Percentiles rank a stretch among this genome's conserved stretches.
phyloP scores from a whole-genome alignment of 2,113 vertebrate genomes.

The Pipra filicauda region DNA sequence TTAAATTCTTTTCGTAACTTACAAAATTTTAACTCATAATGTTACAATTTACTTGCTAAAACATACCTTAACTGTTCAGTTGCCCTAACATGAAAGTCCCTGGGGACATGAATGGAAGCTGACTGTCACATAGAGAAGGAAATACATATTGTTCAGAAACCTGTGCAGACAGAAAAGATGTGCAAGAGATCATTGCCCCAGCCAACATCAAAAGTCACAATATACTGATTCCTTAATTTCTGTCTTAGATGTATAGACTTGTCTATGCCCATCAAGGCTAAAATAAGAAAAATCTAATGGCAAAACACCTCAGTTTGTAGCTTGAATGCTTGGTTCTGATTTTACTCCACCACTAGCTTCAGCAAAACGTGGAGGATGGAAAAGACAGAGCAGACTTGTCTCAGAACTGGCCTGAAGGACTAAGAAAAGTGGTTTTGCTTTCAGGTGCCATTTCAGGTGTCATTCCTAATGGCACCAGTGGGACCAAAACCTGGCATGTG shows the following conservation, averaged over 20 bases:
- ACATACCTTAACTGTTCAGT: not conserved
- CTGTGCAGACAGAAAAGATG: rapidly evolving
- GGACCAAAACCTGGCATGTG: not conserved
- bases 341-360: not conserved
- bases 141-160: not conserved
- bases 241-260: not conserved
- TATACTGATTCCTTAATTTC: not conserved
- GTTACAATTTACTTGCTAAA: not conserved
- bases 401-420: not conserved
- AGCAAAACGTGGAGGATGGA: not conserved
- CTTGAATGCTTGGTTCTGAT: not conserved
- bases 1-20: not conserved
- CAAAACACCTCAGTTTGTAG: not conserved
- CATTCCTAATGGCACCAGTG: not conserved
- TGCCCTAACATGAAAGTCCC: not conserved
- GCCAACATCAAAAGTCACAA: not conserved
- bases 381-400: not conserved
- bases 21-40: not conserved
- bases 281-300: not conserved
- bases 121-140: not conserved
- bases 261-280: not conserved
- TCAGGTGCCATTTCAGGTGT: not conserved
- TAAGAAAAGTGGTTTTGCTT: not conserved
- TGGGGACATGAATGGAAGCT: not conserved
- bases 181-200: rapidly evolving